Evolutionary conservation across 2,113 vertebrate species (phyloP), one percentile per base, ranked within the genome.

Genomic region (Merops nubicus): DNA sequence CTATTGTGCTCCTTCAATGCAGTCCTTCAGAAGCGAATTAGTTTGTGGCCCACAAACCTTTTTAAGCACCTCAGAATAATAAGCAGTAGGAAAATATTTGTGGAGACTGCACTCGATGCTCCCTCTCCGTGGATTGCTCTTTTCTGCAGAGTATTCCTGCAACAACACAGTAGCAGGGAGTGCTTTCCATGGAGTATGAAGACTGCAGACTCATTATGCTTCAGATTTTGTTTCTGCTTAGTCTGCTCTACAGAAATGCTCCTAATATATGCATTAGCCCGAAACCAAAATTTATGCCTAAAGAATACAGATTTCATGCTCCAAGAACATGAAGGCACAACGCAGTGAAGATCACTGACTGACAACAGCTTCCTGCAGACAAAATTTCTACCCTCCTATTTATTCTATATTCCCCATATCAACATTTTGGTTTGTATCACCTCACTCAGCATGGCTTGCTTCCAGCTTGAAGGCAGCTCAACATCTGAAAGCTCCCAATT

Each of bases 161-260:
- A 85, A 78, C 2, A 85, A 40, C 16, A 77, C 3, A 89, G 74
- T 62, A 65, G 78, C 4, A 83, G 19, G 48, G 34, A 65, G 29
- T n/a, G 64, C 54, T 65, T 65, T 54, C 56, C 29, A 70, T 2
- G 6, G 26, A 62, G 47, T 50, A 82, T 60, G 75, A 60, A 81
- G 70, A 81, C 54, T 90, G 64, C 88, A 91, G 79, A 59, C 72
- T 90, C 85, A 78, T 83, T 81, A 64, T 7, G 64, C 40, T 89
- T 92, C 76, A 56, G 40, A 63, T 81, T 84, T 78, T 87, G 33
- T 11, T 74, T 80, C 63, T 77, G 72, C 88, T 92, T 78, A 94
- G 21, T 75, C 68, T 92, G 79, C 69, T 84, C 68, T 16, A 72
- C 19, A 72, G 65, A 59, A 81, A 34, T 80, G 62, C 56, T 94